Conservation (phyloP, 2,797 vertebrate genomes). For the Sebastes jordani region DNA sequence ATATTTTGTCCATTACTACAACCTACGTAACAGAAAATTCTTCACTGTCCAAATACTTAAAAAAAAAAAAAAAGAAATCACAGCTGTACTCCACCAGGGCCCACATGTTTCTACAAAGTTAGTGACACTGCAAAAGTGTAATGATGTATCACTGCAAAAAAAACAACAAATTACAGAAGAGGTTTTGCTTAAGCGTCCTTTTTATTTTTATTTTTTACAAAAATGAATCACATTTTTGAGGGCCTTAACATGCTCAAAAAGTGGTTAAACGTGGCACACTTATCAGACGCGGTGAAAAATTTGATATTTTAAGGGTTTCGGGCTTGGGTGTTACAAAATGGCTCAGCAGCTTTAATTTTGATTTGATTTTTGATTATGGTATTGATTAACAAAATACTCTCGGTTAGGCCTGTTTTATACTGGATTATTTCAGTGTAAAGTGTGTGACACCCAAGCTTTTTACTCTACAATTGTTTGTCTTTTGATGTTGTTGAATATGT, state of each 20-base stretch:
- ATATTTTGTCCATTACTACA: no score
- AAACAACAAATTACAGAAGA: rapidly evolving
- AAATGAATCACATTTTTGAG: no score
- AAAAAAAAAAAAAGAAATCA: not conserved
- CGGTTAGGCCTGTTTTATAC: not conserved
- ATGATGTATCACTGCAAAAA: not conserved
- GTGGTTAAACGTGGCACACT: no score
- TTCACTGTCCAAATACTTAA: not conserved
- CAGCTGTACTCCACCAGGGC: not conserved
- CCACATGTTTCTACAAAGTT: not conserved
- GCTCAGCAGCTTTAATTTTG: no score
- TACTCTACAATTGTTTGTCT: not conserved
- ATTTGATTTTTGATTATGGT: not conserved
- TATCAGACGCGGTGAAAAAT: no score
- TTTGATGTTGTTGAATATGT: not conserved
- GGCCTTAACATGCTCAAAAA: no score
- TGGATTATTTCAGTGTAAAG: not conserved
- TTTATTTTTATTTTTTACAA: no score
- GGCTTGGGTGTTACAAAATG: no score
- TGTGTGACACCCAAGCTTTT: not conserved
- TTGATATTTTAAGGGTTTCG: no score
- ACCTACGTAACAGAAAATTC: not conserved
- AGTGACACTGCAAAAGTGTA: no score
- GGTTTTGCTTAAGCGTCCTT: not conserved
- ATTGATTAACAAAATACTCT: not conserved